Percentiles rank a stretch among this genome's conserved stretches.
phyloP scores from a whole-genome alignment of 2,113 vertebrate species.

The Halcyon malimbica region DNA sequence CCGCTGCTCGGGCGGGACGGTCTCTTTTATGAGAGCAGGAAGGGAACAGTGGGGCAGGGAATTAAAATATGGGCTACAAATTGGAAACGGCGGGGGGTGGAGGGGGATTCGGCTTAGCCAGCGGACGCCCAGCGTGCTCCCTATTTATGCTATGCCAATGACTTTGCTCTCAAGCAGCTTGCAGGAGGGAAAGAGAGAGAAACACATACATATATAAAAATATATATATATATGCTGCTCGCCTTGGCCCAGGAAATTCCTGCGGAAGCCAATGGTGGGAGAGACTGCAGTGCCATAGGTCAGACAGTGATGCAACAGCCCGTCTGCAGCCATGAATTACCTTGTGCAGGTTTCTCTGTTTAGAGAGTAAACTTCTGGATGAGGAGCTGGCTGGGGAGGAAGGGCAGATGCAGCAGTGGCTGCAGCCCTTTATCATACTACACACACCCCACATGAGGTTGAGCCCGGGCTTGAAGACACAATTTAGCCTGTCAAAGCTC shows the following conservation, averaged over 20 bases:
- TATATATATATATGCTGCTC: not conserved
- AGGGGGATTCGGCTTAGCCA: not conserved
- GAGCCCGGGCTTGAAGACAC: not conserved
- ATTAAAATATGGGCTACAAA: conserved; percentile 56
- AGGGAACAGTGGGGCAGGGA: conserved; percentile 51
- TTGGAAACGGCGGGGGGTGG: not conserved
- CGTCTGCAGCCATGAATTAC: not conserved
- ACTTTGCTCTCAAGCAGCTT: conserved; percentile 19
- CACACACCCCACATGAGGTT: accelerated
- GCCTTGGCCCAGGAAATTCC: not conserved
- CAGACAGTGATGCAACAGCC: not conserved
- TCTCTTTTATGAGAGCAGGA: not conserved
- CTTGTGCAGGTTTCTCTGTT: not conserved
- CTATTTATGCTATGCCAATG: not conserved
- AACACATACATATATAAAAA: not conserved
- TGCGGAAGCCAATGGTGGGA: not conserved
- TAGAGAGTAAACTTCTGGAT: not conserved
- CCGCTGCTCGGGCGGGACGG: not conserved
- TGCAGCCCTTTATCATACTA: not conserved
- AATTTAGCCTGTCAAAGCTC: not conserved
- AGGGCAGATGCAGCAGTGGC: accelerated
- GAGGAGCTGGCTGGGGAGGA: not conserved
- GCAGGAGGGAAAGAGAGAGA: not conserved
- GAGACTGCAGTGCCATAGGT: not conserved
- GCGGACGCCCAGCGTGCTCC: not conserved